Evolutionary conservation across 2,888 invertebrate species (phyloP).

Genomic region (Brachycybe producta): DNA sequence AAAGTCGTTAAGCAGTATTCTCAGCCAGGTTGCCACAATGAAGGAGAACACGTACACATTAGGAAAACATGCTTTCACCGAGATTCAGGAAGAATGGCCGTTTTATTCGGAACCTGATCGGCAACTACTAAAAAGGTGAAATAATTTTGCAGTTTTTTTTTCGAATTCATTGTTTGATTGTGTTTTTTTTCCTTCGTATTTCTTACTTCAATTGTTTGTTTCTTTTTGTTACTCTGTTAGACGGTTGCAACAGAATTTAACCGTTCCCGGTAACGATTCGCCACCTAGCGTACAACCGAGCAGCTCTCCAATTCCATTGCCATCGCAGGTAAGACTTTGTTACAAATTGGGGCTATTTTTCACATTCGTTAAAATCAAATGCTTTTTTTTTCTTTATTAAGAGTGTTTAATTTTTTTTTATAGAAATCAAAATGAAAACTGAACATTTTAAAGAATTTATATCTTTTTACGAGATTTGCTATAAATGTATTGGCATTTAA

Average conservation of each 20-base stretch:
- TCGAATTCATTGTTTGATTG: not conserved
- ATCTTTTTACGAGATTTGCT: no score
- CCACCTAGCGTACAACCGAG: constrained; percentile 56
- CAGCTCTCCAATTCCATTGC: constrained; percentile 39
- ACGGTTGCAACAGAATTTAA: constrained; percentile 80
- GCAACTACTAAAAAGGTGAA: constrained; percentile 64
- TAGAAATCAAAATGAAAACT: no score
- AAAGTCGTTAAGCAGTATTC: constrained; percentile 56
- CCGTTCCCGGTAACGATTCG: constrained; percentile 71
- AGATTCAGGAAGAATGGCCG: constrained; percentile 87
- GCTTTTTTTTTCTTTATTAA: not conserved
- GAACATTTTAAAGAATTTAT: no score
- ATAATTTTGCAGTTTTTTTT: constrained; percentile 1
- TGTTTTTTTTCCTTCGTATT: constrained; percentile 9
- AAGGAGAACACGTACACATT: constrained; percentile 83
- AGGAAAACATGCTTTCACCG: constrained; percentile 76
- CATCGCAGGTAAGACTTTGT: not conserved
- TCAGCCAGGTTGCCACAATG: constrained; percentile 65
- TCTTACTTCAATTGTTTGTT: not conserved
- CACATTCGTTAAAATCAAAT: not conserved
- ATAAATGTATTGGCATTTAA: no score
- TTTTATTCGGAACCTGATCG: constrained; percentile 82
- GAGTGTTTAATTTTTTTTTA: no score
- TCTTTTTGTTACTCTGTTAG: constrained; percentile 41
- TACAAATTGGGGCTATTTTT: not conserved